Percentiles rank a stretch among this genome's conserved stretches.
Evolutionary conservation across 2,797 vertebrate species (phyloP).

Genomic region (Echiichthys vipera): DNA sequence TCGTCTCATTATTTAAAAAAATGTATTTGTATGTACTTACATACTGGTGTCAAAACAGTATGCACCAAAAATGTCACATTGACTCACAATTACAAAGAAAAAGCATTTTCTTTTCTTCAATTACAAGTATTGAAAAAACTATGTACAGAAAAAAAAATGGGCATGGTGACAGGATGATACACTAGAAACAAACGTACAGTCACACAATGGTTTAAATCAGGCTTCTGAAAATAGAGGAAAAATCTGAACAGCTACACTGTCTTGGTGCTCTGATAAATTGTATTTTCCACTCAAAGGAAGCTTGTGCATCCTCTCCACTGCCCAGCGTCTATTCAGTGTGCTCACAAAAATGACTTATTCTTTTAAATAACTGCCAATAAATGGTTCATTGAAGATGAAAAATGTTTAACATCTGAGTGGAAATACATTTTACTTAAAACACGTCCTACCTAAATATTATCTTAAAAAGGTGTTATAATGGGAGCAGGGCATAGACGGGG

Average conservation of each 20-base stretch:
- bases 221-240: conserved; percentile 52
- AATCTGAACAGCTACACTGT: conserved; percentile 61
- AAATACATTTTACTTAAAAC: conserved; percentile 71
- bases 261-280: conserved; percentile 51
- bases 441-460: conserved; percentile 40
- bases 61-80: conserved; percentile 84
- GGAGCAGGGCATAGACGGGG: conserved; percentile 14
- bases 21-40: conserved; percentile 87
- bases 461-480: conserved; percentile 54
- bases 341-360: conserved; percentile 32
- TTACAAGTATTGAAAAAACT: conserved; percentile 84
- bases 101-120: conserved; percentile 71
- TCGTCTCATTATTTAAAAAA: conserved; percentile 81
- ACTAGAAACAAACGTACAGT: conserved; percentile 76
- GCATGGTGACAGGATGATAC: conserved; percentile 73
- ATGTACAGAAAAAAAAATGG: conserved; percentile 86
- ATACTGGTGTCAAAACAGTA: conserved; percentile 84
- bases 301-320: conserved; percentile 39
- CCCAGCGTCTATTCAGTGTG: conserved; percentile 56
- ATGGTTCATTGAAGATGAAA: conserved; percentile 30
- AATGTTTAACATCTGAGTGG: conserved; percentile 32
- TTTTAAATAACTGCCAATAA: conserved; percentile 27
- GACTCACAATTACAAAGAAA: conserved; percentile 82
- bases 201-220: conserved; percentile 70
- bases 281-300: conserved; percentile 58